Evolutionary conservation across 2,797 vertebrate species (phyloP), one percentile per base, ranked within the genome.

Genomic region (Rhinogobio ventralis): DNA sequence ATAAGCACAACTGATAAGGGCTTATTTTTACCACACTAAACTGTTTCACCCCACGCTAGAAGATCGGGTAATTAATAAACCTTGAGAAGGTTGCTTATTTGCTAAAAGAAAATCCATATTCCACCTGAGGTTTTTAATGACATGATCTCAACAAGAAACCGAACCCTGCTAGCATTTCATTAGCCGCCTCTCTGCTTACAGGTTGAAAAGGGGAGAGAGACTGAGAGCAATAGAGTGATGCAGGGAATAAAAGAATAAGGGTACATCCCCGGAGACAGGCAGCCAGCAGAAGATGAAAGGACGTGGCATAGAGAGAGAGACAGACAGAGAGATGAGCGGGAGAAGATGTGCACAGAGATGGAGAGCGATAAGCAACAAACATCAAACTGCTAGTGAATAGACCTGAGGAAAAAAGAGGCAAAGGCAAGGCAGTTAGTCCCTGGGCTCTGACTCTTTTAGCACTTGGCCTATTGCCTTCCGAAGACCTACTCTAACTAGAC

Each of bases 91-190:
- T 55, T 46, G 85, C 86, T 90, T 90, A 88, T 87, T 74, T 72
- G 86, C 13, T 62, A 86, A 85, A 53, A 46, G 87, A 72, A 82
- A 88, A 93, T 90, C 88, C 85, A 87, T 85, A n/a, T 64, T 83
- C 86, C 89, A 88, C 88, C 91, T 89, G 87, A 85, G 28, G 75
- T 87, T 90, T 72, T 88, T 91, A 92, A 94, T 93, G 92, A 91
- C 90, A 87, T 81, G 85, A 91, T 88, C 88, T 91, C 89, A 81
- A 86, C 88, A 74, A 90, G 86, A 89, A 90, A 86, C 84, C 81
- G n/a, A 71, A 88, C 84, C 77, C 64, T 66, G 81, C 83, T 76
- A 88, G 85, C 81, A 91, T 92, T 89, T 92, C 89, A 89, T 91
- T 91, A 85, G 83, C 87, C 76, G 87, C 66, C 64, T 84, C 74